Conservation (phyloP, 2,888 invertebrate genomes). For the Drosophila putrida region DNA sequence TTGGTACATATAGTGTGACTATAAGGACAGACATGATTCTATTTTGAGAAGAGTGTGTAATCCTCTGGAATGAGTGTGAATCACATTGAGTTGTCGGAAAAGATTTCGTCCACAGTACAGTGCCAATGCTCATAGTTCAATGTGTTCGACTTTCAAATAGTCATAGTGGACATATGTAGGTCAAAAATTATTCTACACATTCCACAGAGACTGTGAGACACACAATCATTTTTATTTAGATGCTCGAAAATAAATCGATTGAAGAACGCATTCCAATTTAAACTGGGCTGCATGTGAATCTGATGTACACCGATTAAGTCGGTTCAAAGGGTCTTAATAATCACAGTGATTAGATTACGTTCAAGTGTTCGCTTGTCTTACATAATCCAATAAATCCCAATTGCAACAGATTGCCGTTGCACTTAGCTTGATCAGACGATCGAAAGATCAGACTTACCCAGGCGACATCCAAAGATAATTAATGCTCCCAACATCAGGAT, state of each 20-base stretch:
- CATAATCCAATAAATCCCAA: constrained; percentile 28
- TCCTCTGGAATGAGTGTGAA: constrained; percentile 22
- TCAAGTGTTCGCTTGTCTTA: constrained; percentile 12
- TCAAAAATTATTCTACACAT: constrained; percentile 54
- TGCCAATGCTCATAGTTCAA: constrained; percentile 23
- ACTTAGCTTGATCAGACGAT: constrained; percentile 8
- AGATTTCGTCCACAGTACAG: constrained; percentile 13
- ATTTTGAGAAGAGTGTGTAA: constrained; percentile 15
- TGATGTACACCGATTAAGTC: constrained; percentile 47
- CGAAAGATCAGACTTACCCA: constrained; percentile 56
- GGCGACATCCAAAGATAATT: constrained; percentile 48
- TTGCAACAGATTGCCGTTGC: constrained; percentile 49
- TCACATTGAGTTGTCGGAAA: constrained; percentile 24
- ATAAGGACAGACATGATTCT: constrained; percentile 6
- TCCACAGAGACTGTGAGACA: constrained; percentile 27
- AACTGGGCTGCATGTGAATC: constrained; percentile 31
- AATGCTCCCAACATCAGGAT: constrained; percentile 36
- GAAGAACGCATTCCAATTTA: constrained; percentile 21
- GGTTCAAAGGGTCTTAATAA: constrained; percentile 57
- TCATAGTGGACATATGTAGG: constrained; percentile 56
- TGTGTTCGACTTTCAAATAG: constrained; percentile 15
- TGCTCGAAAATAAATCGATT: constrained; percentile 34
- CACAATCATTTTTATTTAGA: constrained; percentile 70
- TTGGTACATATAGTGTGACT: neutral
- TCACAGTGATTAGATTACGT: constrained; percentile 52